phyloP scores from a whole-genome alignment of 2,888 invertebrate genomes.

The Leucophora obtusa region DNA sequence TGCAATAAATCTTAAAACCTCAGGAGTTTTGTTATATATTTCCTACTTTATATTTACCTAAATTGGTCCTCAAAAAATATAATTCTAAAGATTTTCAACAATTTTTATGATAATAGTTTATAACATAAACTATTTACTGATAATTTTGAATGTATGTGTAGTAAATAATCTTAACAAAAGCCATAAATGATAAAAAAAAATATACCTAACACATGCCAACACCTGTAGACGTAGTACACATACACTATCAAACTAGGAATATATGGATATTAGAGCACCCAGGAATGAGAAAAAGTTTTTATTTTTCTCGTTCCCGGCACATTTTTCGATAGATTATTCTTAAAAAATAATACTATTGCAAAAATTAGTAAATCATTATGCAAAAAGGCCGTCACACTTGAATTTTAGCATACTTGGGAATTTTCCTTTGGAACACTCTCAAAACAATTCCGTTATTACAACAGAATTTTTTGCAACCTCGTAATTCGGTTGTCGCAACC shows the following conservation, averaged over 20 bases:
- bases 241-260: not conserved
- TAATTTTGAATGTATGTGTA: conserved; percentile 23
- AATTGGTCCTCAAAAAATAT: conserved; percentile 23
- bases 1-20: conserved; percentile 33
- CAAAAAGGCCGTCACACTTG: too few relatives aligned
- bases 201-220: conserved; percentile 28
- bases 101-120: conserved; percentile 55
- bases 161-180: conserved; percentile 25
- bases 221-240: conserved; percentile 19
- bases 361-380: too few relatives aligned
- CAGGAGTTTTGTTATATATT: conserved; percentile 14
- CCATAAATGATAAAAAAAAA: not conserved
- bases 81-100: conserved; percentile 39
- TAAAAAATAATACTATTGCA: too few relatives aligned
- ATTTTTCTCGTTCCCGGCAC: too few relatives aligned
- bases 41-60: not conserved
- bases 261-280: too few relatives aligned
- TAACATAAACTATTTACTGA: conserved; percentile 54
- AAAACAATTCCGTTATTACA: too few relatives aligned
- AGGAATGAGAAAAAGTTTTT: too few relatives aligned
- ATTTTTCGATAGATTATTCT: too few relatives aligned
- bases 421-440: too few relatives aligned
- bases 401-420: too few relatives aligned
- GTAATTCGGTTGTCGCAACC: too few relatives aligned
- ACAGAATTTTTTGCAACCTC: too few relatives aligned